A percentile compares a stretch with the other conserved stretches of the same genome.
These are phyloP conservation scores for Burhinus bistriatus DNA, from an alignment of 2,113 vertebrate genomes.

Conservation along the genomic window DNA sequence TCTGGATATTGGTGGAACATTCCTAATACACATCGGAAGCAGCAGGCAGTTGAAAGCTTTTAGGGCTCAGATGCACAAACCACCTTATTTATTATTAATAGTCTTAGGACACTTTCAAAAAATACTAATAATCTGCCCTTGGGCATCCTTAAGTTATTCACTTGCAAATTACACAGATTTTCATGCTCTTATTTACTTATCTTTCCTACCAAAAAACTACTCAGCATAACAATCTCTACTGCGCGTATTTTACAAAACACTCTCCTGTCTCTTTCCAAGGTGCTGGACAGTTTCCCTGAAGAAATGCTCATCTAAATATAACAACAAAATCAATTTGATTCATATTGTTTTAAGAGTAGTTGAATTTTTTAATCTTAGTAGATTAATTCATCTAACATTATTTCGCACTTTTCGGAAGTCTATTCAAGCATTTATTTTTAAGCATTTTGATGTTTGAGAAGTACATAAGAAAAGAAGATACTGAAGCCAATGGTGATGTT, in stretches of 20 bases:
- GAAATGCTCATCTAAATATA: not conserved
- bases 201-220: slow-evolving; percentile 1
- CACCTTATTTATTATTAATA: slow-evolving; percentile 47
- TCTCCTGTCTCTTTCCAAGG: not conserved
- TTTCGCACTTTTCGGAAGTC: not conserved
- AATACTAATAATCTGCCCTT: slow-evolving; percentile 32
- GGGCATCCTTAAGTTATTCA: slow-evolving; percentile 21
- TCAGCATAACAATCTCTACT: slow-evolving; percentile 22
- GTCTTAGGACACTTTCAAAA: slow-evolving; percentile 20
- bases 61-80: not conserved
- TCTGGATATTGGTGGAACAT: not conserved
- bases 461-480: not conserved
- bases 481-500: not conserved
- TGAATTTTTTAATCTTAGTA: not conserved
- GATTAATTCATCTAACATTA: not conserved
- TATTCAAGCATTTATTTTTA: not conserved
- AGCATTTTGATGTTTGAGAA: not conserved
- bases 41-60: slow-evolving; percentile 8
- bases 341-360: not conserved
- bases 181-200: slow-evolving; percentile 19
- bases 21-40: not conserved
- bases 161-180: slow-evolving; percentile 29
- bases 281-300: not conserved
- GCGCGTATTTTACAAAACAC: not conserved
- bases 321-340: not conserved